Base-by-base conservation (phyloP, 2,888 invertebrate species). In the Drosophila buzzatii region DNA sequence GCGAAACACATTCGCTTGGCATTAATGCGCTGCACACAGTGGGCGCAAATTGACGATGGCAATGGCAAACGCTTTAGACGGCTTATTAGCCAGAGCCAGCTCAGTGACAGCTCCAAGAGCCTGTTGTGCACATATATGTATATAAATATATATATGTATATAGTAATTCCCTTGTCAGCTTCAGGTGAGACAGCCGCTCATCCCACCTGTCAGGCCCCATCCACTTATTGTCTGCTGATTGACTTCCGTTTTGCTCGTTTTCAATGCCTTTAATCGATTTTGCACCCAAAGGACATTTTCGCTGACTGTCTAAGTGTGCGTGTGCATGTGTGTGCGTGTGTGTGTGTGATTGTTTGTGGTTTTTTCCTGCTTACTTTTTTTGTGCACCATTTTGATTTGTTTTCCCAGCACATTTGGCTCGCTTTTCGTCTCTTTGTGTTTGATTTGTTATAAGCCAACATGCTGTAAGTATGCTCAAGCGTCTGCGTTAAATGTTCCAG, bases 281-380 rank as follows among this genome's bases (percentile, higher is more conserved):
- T 89, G 76, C 83, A 87, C 91, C 91, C 91, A 87, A 88, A 91
- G 90, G 90, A 92, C 90, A 87, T 89, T 89, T 90, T 85, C 20
- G n/a, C 20, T 27, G 3, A 3, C 37, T 37, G 16, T 5, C 53
- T 39, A 9, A 2, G 3, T 52, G 20, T 52, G 20, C 81, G 2
- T 14, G 10, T 18, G 12, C 20, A 3, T 81, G 69, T 66, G 66
- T 70, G 41, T 68, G n/a, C n/a, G n/a, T n/a, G n/a, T 23, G 23
- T 23, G 23, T 23, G 56, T 76, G 81, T 58, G 81, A 66, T 81
- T 79, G 72, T 64, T 61, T 73, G 66, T 60, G 56, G 70, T 56
- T 57, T 53, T 81, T 44, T 74, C 58, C 55, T 63, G 64, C 9
- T 44, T 39, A 23, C 23, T 35, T 62, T 67, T 82, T 73, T 49